Evolutionary conservation across 2,113 vertebrate species (phyloP).

Genomic region (Oreotragus oreotragus): DNA sequence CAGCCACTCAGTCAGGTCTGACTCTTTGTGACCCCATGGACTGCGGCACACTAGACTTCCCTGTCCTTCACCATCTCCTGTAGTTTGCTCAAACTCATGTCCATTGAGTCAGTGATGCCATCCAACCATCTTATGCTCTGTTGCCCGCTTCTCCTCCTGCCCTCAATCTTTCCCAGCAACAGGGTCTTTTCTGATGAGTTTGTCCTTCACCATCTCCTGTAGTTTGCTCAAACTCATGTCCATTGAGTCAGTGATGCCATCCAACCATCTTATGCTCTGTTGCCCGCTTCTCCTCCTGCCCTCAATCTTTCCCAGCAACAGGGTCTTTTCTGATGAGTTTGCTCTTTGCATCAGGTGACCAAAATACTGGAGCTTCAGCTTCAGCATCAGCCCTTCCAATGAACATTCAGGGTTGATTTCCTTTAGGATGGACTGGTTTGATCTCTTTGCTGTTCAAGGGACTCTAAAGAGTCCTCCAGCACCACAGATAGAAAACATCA

Average conservation of each 20-base stretch:
- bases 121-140: background rate
- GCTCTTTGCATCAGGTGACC: background rate
- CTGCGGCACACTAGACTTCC: background rate
- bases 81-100: background rate
- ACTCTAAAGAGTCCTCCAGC: background rate
- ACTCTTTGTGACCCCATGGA: background rate
- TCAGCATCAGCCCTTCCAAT: background rate
- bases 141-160: background rate
- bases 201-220: background rate
- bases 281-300: background rate
- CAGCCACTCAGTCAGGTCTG: background rate
- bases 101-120: background rate
- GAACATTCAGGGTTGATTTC: background rate
- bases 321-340: background rate
- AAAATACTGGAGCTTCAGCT: background rate
- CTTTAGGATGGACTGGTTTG: background rate
- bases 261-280: background rate
- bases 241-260: background rate
- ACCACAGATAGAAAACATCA: background rate
- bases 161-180: background rate
- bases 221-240: background rate
- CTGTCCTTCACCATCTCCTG: background rate
- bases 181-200: background rate
- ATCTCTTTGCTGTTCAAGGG: background rate
- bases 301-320: background rate